Evolutionary conservation across 2,888 invertebrate genomes (phyloP).

Genomic region (Archips xylosteana): DNA sequence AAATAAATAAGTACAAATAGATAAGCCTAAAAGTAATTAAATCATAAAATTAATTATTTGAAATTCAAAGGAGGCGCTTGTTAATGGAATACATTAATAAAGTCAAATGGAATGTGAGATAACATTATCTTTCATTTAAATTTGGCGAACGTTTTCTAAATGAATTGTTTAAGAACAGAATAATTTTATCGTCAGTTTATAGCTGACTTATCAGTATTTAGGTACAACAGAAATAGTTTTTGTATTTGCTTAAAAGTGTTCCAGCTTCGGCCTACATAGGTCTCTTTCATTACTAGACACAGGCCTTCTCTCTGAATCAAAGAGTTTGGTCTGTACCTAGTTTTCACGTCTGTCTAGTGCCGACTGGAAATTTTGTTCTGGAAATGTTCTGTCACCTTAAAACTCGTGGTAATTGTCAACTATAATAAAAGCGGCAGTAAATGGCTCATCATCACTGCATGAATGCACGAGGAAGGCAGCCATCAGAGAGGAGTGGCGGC

Average conservation of each 20-base stretch:
- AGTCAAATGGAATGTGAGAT: slow-evolving; percentile 29
- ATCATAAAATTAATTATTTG: slow-evolving; percentile 21
- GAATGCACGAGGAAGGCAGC: no score
- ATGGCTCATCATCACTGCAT: no score
- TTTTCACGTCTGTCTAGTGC: no score
- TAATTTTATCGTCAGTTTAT: background rate
- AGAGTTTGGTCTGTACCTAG: no score
- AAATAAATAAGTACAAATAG: slow-evolving; percentile 10
- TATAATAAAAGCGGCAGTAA: no score
- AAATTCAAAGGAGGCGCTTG: slow-evolving; percentile 10
- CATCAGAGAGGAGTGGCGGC: no score
- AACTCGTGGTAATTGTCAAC: no score
- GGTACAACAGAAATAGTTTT: background rate
- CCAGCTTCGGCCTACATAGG: no score
- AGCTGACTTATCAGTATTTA: background rate
- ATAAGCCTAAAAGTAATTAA: slow-evolving; percentile 20
- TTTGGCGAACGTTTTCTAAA: slow-evolving; percentile 13
- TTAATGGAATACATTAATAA: slow-evolving; percentile 26
- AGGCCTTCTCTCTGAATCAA: no score
- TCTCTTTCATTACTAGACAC: no score
- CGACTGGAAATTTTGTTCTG: no score
- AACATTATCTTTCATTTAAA: slow-evolving; percentile 30
- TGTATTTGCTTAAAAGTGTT: slow-evolving; percentile 8
- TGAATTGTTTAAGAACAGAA: background rate
- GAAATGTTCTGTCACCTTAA: no score